These are phyloP conservation scores for Galagoides demidoff DNA, from an alignment of 2,797 vertebrate genomes.

Conservation along the genomic window DNA sequence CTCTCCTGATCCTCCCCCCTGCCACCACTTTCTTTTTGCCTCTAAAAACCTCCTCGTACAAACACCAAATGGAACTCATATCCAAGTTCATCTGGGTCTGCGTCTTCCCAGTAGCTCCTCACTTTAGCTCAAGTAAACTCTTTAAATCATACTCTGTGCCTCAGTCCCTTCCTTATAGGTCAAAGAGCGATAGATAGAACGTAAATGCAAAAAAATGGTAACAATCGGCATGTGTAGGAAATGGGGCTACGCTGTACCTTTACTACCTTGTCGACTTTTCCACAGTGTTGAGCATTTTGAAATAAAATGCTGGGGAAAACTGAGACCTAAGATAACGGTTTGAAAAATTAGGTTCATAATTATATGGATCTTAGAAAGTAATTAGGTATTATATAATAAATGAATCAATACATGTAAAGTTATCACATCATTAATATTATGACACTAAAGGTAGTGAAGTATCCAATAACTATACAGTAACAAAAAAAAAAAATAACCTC, in stretches of 20 bases:
- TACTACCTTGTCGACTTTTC: neutral
- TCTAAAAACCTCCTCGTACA: neutral
- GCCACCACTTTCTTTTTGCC: neutral
- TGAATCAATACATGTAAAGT: neutral
- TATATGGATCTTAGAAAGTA: neutral
- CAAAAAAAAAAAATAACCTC: neutral
- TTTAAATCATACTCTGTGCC: neutral
- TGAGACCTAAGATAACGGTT: neutral
- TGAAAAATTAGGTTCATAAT: slow-evolving; percentile 31
- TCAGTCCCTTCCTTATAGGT: neutral
- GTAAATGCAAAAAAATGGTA: neutral
- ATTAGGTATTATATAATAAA: neutral
- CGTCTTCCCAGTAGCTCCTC: neutral
- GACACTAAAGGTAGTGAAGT: neutral
- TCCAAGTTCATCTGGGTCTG: neutral
- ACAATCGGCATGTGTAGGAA: rapidly evolving
- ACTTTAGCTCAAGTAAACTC: neutral
- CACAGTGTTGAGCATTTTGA: neutral
- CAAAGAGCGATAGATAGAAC: neutral
- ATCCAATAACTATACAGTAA: neutral
- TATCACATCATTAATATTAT: neutral
- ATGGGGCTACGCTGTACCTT: neutral
- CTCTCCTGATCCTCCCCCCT: neutral
- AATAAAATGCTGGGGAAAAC: neutral
- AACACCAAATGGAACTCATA: neutral